Base-by-base conservation (phyloP, 2,888 invertebrate genomes). In the Drosophila melanosoma region DNA sequence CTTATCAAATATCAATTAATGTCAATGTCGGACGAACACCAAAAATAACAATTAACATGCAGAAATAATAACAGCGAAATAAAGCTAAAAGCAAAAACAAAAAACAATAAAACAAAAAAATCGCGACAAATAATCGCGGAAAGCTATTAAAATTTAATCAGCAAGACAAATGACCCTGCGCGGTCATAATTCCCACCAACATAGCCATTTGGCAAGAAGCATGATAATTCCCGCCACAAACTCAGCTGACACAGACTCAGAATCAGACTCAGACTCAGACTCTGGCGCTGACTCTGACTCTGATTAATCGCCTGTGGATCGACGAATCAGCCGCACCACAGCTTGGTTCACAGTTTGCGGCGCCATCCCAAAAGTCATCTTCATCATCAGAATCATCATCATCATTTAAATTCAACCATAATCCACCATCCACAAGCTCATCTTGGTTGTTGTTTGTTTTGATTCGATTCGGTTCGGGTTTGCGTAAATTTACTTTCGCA, bases 81-180 rank as follows among this genome's bases (percentile, higher is more conserved):
- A 63, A 57, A 53, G 36, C 7, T 45, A 20, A 29, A 29, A 29
- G 29, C 12, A 45, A 23, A 23, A 45, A 42, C 4, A 52, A 29
- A 56, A 42, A 61, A 33, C 29, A 36, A n/a, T 15, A 38, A 6
- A 20, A 36, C 38, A 60, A 59, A 53, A 59, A 70, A 67, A 72
- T 61, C 56, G 69, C 60, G 71, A 69, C 73, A 87, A 81, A 85
- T 79, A 85, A 85, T 84, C 84, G 83, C 79, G 68, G 61, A 84
- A 78, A 89, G 87, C 85, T 79, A 83, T 87, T 80, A 85, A 87
- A 83, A 82, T 87, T 87, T 86, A 89, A 87, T 87, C 89, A 88
- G 75, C 75, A 87, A 79, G 56, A 84, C 76, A 76, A 76, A 75
- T 74, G 89, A 86, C 81, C 82, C 89, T 67, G 87, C 89, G 87